phyloP scores from a whole-genome alignment of 2,888 invertebrate species.

The Monochamus alternatus region DNA sequence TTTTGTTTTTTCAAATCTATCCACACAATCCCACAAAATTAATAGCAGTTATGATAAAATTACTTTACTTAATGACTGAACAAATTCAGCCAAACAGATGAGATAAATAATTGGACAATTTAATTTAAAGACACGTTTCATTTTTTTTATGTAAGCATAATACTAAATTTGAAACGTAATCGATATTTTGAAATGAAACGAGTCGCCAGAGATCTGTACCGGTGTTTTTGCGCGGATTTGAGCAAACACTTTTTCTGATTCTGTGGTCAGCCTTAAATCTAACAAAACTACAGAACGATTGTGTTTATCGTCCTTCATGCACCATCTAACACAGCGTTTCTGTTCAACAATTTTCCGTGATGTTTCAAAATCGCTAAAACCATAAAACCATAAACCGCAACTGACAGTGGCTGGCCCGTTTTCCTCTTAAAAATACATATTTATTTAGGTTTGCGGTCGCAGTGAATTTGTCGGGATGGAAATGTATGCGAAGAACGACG shows the following conservation, averaged over 20 bases:
- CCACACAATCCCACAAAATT: no score
- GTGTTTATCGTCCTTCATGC: slow-evolving; percentile 37
- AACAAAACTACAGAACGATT: slow-evolving; percentile 31
- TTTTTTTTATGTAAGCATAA: no score
- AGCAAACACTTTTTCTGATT: slow-evolving; percentile 1
- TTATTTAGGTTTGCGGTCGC: slow-evolving; percentile 16
- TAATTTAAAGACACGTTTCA: no score
- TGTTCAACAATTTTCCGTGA: slow-evolving; percentile 31
- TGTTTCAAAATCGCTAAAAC: slow-evolving; percentile 26
- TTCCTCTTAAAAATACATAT: slow-evolving; percentile 25
- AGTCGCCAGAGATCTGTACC: neutral
- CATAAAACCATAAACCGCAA: slow-evolving; percentile 29
- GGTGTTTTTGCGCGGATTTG: neutral
- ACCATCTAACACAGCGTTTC: slow-evolving; percentile 33
- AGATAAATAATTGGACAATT: no score
- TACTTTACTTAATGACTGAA: no score
- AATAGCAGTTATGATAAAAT: no score
- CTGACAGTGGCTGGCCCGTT: slow-evolving; percentile 21
- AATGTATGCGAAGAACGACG: neutral
- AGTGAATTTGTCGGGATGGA: slow-evolving; percentile 3
- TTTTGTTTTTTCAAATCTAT: no score
- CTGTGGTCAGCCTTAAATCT: slow-evolving; percentile 33
- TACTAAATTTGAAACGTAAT: neutral
- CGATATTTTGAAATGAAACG: neutral
- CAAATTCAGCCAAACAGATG: no score